phyloP scores from a whole-genome alignment of 1,140 invertebrate species.

The Brachionus manjavacas region DNA sequence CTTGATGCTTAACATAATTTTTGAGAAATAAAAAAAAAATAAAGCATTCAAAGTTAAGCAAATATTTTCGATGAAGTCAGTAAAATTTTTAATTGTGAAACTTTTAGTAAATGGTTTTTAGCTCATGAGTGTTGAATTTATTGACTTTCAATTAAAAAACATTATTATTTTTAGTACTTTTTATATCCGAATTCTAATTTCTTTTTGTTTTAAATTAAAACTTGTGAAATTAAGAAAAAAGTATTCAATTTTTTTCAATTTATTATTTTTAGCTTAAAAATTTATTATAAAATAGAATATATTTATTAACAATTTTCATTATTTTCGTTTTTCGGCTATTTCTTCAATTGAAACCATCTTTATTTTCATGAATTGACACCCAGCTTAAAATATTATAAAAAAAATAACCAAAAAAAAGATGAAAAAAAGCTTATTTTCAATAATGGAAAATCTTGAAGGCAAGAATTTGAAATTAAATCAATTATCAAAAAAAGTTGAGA shows the following conservation, averaged over 20 bases:
- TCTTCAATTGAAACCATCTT: background rate
- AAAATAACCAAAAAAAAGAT: background rate
- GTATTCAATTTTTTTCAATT: background rate
- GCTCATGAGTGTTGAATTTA: too few relatives aligned
- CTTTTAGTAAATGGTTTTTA: too few relatives aligned
- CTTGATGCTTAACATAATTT: too few relatives aligned
- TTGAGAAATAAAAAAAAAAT: too few relatives aligned
- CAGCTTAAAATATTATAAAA: constrained; percentile 1
- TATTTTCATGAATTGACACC: background rate
- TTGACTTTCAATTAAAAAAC: too few relatives aligned
- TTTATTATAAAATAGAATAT: background rate
- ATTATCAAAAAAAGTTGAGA: background rate
- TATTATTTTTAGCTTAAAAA: constrained; percentile 1
- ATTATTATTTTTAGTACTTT: too few relatives aligned
- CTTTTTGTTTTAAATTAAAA: too few relatives aligned
- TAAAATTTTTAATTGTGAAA: too few relatives aligned
- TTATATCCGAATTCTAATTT: too few relatives aligned
- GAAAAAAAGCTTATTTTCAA: background rate
- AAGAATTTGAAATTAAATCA: background rate
- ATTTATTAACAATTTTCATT: constrained; percentile 7
- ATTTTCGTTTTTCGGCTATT: background rate
- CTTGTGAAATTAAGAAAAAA: background rate
- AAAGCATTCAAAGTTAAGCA: too few relatives aligned
- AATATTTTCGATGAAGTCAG: too few relatives aligned
- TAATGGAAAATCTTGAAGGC: constrained; percentile 6